A percentile compares a stretch with the other conserved stretches of the same genome.
Evolutionary conservation across 2,113 vertebrate genomes (phyloP).

Genomic region (Micromys minutus): DNA sequence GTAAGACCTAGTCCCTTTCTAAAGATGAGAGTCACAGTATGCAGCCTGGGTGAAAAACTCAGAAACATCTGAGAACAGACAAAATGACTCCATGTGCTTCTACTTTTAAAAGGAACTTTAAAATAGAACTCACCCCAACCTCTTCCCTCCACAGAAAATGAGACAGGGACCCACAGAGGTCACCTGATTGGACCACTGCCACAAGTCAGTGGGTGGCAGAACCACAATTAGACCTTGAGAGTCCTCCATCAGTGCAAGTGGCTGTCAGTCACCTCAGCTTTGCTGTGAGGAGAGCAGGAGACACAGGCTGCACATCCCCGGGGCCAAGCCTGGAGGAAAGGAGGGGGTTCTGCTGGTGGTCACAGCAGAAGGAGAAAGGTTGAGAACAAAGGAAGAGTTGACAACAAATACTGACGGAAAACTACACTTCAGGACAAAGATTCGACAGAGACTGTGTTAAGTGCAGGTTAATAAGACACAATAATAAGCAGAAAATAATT

Average conservation of each 20-base stretch:
- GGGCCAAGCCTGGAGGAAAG: not conserved
- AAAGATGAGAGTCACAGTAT: not conserved
- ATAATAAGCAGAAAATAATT: slow-evolving; percentile 41
- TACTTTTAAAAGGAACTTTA: slow-evolving; percentile 22
- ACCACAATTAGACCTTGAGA: not conserved
- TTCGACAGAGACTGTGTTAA: not conserved
- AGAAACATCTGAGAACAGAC: slow-evolving; percentile 26
- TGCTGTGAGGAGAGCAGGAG: not conserved
- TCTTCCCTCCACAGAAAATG: not conserved
- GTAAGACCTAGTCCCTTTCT: not conserved
- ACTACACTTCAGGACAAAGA: not conserved
- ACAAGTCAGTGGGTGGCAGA: not conserved
- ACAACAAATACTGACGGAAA: not conserved
- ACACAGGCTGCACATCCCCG: not conserved
- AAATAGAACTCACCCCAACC: not conserved
- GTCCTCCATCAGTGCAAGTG: not conserved
- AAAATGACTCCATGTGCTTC: not conserved
- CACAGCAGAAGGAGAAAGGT: not conserved
- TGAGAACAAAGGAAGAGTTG: not conserved
- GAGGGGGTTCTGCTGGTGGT: not conserved
- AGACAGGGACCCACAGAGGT: not conserved
- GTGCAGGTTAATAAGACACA: slow-evolving; percentile 18
- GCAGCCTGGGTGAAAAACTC: not conserved
- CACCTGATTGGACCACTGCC: not conserved
- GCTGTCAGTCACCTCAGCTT: not conserved